Conservation (phyloP, 2,113 vertebrate species). For the Poecile atricapillus region DNA sequence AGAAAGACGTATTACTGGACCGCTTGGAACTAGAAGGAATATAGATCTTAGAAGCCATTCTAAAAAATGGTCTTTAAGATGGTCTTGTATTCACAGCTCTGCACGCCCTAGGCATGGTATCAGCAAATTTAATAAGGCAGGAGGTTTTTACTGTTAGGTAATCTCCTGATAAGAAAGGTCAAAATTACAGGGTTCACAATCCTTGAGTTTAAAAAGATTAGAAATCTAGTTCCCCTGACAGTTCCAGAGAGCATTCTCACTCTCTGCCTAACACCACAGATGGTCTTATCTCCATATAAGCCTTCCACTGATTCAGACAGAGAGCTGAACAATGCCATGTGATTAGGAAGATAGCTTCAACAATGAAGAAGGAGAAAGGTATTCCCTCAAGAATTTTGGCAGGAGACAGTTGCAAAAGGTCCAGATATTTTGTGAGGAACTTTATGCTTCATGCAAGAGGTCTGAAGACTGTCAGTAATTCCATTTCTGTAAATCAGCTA, state of each 20-base stretch:
- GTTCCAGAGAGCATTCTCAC: constrained; percentile 7
- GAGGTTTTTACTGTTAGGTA: not conserved
- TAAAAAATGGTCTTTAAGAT: not conserved
- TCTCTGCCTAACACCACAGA: not conserved
- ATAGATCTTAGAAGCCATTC: not conserved
- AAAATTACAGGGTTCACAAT: not conserved
- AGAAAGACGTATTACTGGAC: not conserved
- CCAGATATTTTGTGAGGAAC: not conserved
- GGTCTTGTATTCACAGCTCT: not conserved
- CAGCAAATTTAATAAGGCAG: not conserved
- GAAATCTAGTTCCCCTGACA: not conserved
- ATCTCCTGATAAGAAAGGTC: not conserved
- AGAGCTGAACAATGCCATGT: not conserved
- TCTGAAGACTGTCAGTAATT: not conserved
- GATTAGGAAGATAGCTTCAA: not conserved
- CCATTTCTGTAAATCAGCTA: not conserved
- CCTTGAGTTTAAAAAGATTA: not conserved
- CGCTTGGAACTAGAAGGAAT: not conserved
- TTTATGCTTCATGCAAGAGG: not conserved
- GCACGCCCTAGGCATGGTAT: not conserved
- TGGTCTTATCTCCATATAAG: not conserved
- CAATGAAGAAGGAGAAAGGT: not conserved
- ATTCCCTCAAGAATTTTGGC: not conserved
- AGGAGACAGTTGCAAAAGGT: not conserved
- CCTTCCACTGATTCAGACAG: not conserved